Evolutionary conservation across 2,797 vertebrate genomes (phyloP).

Genomic region (Halcyon badia): DNA sequence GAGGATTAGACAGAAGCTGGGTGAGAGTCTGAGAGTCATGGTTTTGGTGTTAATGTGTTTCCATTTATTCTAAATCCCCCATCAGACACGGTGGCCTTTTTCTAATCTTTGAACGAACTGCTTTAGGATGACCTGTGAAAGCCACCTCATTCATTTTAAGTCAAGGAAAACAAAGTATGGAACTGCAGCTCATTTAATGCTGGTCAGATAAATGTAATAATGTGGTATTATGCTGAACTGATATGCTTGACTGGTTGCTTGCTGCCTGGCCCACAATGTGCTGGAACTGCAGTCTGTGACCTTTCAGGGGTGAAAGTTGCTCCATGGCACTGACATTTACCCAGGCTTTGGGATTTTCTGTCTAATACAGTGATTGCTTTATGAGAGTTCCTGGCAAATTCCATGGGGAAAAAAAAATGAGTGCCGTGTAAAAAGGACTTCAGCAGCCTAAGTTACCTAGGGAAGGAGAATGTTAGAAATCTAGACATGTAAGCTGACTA

Average conservation of each 20-base stretch:
- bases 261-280: not conserved
- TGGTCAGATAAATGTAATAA: constrained; percentile 50
- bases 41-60: not conserved
- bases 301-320: constrained; percentile 41
- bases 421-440: not conserved
- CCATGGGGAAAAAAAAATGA: rapidly evolving
- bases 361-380: constrained; percentile 29
- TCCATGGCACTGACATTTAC: constrained; percentile 39
- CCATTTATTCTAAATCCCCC: not conserved
- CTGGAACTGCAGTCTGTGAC: constrained; percentile 35
- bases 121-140: not conserved
- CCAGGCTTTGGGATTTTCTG: constrained; percentile 51
- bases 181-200: not conserved
- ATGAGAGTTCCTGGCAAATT: not conserved
- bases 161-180: constrained; percentile 16
- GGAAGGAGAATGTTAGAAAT: not conserved
- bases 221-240: constrained; percentile 39
- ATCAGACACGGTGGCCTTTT: not conserved
- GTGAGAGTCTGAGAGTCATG: not conserved
- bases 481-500: not conserved
- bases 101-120: constrained; percentile 11
- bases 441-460: not conserved
- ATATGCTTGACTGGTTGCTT: constrained; percentile 3
- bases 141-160: not conserved
- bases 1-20: not conserved